Evolutionary conservation across 64 coral and sea anemone genomes (phyloP), one percentile per base, ranked within the genome.

Genomic region (Stylophora pistillata): DNA sequence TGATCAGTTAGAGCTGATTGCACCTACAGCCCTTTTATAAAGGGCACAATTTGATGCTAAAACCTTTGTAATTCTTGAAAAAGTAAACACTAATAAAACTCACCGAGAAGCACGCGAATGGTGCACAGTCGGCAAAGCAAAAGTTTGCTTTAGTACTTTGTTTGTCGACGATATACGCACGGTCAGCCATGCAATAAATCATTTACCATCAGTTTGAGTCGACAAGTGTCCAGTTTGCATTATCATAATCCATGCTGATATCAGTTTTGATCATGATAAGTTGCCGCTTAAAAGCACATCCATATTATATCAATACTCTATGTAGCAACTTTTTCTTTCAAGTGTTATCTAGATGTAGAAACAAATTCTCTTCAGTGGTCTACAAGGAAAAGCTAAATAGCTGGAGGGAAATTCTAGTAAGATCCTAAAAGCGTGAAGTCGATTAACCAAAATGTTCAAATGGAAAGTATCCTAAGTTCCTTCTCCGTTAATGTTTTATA

Each of bases 171-270:
- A 21, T 68, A 11, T 37, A 82, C 78, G 78, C 78, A 59, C 78
- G 27, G n/a, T 30, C n/a, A 58, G 11, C 58, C 78, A 65, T 82
- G 78, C 78, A 12, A 65, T 64, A 64, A 82, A 58, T 33, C 58
- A 28, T 80, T 56, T 28, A 6, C 15, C 21, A 1, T 33, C 28
- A 82, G 14, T 82, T 31, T 18, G 61, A 14, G 14, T 25, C 0
- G 10, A 79, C 13, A 58, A 17, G 59, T 4, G 17, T 20, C 21
- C n/a, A n/a, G n/a, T 11, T 1, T 26, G 10, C 7, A 25, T n/a
- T 11, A 28, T n/a, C 26, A 25, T 6, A 68, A 68, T 21, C 26
- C 37, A 47, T 47, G 7, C 37, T 47, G 37, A 47, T 47, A 47
- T 7, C 7, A n/a, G n/a, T n/a, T n/a, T n/a, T n/a, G n/a, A n/a